Evolutionary conservation across 2,888 invertebrate species (phyloP), one percentile per base, ranked within the genome.

Genomic region (Drosophila dives): DNA sequence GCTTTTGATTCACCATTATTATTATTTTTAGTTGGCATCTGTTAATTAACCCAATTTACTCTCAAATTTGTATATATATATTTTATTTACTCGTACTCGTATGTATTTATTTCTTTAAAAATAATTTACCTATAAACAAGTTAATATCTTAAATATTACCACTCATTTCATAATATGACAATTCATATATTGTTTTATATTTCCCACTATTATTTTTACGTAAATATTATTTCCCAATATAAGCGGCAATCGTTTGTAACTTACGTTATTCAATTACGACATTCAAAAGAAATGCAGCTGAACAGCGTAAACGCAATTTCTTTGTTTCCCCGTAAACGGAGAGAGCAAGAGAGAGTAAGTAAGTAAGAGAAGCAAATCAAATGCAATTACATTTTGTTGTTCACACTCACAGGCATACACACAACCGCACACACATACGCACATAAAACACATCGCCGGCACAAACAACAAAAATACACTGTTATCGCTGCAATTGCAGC

Each of bases 401-500:
- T 64, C 34, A 78, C 64, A 73, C 64, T 55, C 49, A 38, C 68
- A 20, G 48, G 34, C 66, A 58, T 64, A 64, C 51, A 36, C 17
- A 34, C 32, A 54, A 34, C 23, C 59, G 40, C 8, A n/a, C 23
- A 58, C 33, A 48, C 54, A 45, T 11, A 23, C 1, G 11, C 58
- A 42, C 4, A 32, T 17, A 53, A 26, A 51, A 51, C 12, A 34
- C 32, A 51, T 12, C 12, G 10, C 51, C 49, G n/a, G 61, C 72
- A 51, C 55, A 63, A 49, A 58, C 67, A 66, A 65, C 40, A 63
- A 73, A 40, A 70, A 67, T 40, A 40, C 64, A 55, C 67, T 64
- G 75, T 71, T 77, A 77, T 77, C 70, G 77, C 49, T 64, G 54
- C 70, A 79, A 64, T 70, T 78, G 80, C 78, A 78, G 71, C 80